Evolutionary conservation across 2,113 vertebrate species (phyloP), one percentile per base, ranked within the genome.

Genomic region (Sarotherodon lohbergeri): DNA sequence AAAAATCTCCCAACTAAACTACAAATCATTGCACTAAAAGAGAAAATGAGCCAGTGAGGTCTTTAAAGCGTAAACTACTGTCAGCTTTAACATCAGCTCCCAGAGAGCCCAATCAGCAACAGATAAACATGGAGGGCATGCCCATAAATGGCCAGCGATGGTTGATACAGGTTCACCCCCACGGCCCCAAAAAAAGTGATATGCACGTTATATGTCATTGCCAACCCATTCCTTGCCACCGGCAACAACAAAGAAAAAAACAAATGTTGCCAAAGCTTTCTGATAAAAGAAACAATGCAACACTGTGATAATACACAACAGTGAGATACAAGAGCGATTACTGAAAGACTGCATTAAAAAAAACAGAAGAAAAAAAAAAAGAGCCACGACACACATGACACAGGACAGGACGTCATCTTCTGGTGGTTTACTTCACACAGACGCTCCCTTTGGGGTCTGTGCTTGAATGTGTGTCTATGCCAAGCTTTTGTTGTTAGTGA

Each of bases 181-280:
- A 39, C 36, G 27, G 3, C 27, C 27, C 36, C 36, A 6, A 2
- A 41, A 55, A 39, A 80, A 55, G 50, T 80, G 78, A 55, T 55
- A 55, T 55, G 71, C 46, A 50, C 11, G 17, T 78, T 4, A 78
- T 80, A 50, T 5, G 27, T 78, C 46, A n/a, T 34, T 52, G 54
- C 71, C 83, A 89, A 84, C 66, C 92, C 93, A 92, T 80, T 91
- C 86, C 89, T 36, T 81, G 87, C 94, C 93, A 93, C 87, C 86
- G 13, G 52, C 93, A 24, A 76, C 57, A 90, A 86, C 48, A 82
- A 88, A 29, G 68, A 93, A 41, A 82, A 82, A 36, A 16, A 86
- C 24, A 50, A 52, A 78, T n/a, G 24, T 32, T 27, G 71, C 57
- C 46, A 86, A 76, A 46, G 12, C 8, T 79, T 83, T 79, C 17